Evolutionary conservation across 2,113 vertebrate species (phyloP), one percentile per base, ranked within the genome.

Genomic region (Aphelocoma coerulescens): DNA sequence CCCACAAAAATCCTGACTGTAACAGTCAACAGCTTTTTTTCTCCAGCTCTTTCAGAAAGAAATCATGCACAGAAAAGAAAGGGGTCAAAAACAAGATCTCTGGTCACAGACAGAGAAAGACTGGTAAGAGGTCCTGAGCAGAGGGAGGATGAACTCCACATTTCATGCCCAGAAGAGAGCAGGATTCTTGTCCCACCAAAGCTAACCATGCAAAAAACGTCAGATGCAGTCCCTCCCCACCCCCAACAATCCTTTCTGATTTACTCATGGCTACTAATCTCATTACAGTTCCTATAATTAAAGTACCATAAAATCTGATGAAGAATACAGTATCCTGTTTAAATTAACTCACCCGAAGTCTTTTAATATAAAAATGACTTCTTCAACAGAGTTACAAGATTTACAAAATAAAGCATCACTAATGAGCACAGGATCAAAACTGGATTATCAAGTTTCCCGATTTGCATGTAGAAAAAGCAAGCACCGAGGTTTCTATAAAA

Each of bases 261-360:
- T 91, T 91, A 89, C 66, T 94, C 76, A 48, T 2, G 10, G 62
- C 73, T 72, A 85, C 73, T 93, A 81, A 95, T 92, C 76, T 89
- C 73, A 84, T 89, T 92, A 84, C 52, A 84, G 44, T 41, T 95
- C 91, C 84, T 95, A 71, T 87, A 87, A 92, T 87, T 95, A 97
- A 96, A 86, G 86, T 44, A 62, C n/a, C 63, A 69, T 57, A 77
- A 66, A 74, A 92, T 81, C 89, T 87, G 55, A 92, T 57, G 2
- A 4, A 86, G 61, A 72, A 89, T 82, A 85, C 5, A 72, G 63
- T 32, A 80, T 11, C 15, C 33, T 54, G 39, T 72, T 76, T 76
- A 96, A 93, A 77, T 87, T 84, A 89, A 91, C 46, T 88, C 57
- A 78, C 11, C 3, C 10, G 0, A 67, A 96, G 72, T 37, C 37